A percentile compares a stretch with the other conserved stretches of the same genome.
Conservation (phyloP, 2,113 vertebrate genomes). For the Sorex fumeus region DNA sequence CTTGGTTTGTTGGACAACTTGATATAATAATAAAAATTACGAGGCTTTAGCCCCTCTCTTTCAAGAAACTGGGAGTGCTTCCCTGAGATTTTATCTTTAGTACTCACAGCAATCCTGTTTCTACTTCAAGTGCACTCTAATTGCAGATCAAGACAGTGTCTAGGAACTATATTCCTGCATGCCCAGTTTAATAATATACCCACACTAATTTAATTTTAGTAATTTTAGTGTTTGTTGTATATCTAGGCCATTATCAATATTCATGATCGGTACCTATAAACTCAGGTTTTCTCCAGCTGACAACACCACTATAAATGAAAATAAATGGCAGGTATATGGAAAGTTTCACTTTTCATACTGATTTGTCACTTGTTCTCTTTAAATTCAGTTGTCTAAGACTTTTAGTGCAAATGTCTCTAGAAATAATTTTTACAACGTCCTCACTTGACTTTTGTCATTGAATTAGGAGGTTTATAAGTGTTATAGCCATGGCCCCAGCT, state of each 20-base stretch:
- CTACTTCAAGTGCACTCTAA: constrained; percentile 53
- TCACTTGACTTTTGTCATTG: background rate
- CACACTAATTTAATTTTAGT: background rate
- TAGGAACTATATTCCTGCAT: constrained; percentile 16
- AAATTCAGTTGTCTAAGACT: constrained; percentile 6
- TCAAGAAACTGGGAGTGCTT: constrained; percentile 11
- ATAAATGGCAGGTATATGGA: background rate
- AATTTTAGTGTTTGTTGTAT: constrained; percentile 36
- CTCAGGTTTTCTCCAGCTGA: background rate
- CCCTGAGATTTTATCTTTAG: constrained; percentile 39
- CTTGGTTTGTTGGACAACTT: constrained; percentile 16
- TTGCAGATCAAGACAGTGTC: background rate
- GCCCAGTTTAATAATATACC: constrained; percentile 23
- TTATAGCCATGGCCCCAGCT: background rate
- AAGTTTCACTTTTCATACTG: background rate
- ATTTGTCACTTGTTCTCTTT: constrained; percentile 25
- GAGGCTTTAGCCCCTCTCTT: background rate
- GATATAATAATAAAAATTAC: constrained; percentile 42
- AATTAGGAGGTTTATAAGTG: background rate
- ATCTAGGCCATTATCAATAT: constrained; percentile 56
- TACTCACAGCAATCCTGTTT: background rate
- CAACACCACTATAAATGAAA: background rate
- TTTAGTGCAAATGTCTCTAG: background rate
- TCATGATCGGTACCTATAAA: constrained; percentile 29
- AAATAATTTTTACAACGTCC: constrained; percentile 5